These are phyloP conservation scores for Ecliptopera silaceata DNA, from an alignment of 2,888 invertebrate genomes.

Conservation along the genomic window DNA sequence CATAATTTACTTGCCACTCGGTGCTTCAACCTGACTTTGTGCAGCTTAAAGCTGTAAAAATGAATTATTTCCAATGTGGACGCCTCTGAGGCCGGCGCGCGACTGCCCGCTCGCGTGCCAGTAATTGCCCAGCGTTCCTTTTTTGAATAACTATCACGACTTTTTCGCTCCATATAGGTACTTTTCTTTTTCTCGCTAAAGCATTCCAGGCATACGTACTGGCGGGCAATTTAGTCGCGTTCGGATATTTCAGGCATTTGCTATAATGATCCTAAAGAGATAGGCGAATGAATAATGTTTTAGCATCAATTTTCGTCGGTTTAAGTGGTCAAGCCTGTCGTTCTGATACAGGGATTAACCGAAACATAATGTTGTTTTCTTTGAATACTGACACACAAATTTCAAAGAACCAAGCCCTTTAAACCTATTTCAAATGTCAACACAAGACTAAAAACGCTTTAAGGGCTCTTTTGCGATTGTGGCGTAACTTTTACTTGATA, in stretches of 20 bases:
- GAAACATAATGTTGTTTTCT: not conserved
- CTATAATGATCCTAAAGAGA: slow-evolving; percentile 21
- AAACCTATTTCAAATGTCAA: not conserved
- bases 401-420: not conserved
- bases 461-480: too few relatives aligned
- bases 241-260: slow-evolving; percentile 73
- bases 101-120: slow-evolving; percentile 80
- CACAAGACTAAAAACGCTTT: not conserved
- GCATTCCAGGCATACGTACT: slow-evolving; percentile 73
- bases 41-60: slow-evolving; percentile 35
- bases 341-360: too few relatives aligned
- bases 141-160: slow-evolving; percentile 82
- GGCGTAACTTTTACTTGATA: not conserved
- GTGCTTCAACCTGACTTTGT: slow-evolving; percentile 19
- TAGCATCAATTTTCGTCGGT: not conserved
- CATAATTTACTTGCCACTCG: slow-evolving; percentile 24
- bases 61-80: slow-evolving; percentile 53
- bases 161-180: slow-evolving; percentile 75
- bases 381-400: not conserved
- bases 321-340: slow-evolving; percentile 4
- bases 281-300: slow-evolving; percentile 16
- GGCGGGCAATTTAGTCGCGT: slow-evolving; percentile 68
- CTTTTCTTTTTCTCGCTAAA: slow-evolving; percentile 61
- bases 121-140: slow-evolving; percentile 79
- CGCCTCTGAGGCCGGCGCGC: slow-evolving; percentile 66